Percentiles rank a stretch among this genome's conserved stretches.
Conservation (phyloP, 2,888 invertebrate species). For the Lasiommata megera region DNA sequence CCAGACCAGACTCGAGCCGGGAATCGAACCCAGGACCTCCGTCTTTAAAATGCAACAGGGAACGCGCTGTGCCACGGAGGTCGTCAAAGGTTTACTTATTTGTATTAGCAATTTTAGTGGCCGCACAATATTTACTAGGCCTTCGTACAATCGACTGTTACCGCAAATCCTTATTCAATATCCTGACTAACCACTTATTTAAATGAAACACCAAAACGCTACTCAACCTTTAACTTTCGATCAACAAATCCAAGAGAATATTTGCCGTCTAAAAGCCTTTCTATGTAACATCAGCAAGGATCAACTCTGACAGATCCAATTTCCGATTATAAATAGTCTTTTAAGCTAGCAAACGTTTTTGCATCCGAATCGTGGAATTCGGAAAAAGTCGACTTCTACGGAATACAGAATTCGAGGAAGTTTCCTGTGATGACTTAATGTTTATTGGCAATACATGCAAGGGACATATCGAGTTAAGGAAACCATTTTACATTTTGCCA, state of each 20-base stretch:
- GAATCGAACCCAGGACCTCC: too few species aligned
- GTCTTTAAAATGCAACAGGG: too few species aligned
- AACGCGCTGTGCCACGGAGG: too few species aligned
- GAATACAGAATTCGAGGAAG: not conserved
- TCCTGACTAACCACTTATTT: constrained; percentile 5
- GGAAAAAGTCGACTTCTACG: not conserved
- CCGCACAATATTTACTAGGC: too few species aligned
- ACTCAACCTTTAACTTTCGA: constrained; percentile 11
- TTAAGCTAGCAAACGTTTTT: not conserved
- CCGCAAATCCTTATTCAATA: not conserved
- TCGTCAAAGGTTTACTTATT: too few species aligned
- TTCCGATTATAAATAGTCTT: constrained; percentile 49
- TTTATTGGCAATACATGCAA: too few species aligned
- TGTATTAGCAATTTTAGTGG: too few species aligned
- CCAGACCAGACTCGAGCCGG: too few species aligned
- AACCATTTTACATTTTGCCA: too few species aligned
- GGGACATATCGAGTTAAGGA: too few species aligned
- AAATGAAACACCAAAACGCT: constrained; percentile 8
- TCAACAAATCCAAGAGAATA: constrained; percentile 34
- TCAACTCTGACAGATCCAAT: constrained; percentile 60
- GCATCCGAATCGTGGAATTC: not conserved
- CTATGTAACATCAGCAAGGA: constrained; percentile 50
- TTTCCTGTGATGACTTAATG: not conserved
- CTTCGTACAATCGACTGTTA: not conserved
- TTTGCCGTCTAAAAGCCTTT: constrained; percentile 58